A percentile compares a stretch with the other conserved stretches of the same genome.
These are phyloP conservation scores for Heterodera filipjevi DNA, from an alignment of 2,888 invertebrate genomes.

Conservation along the genomic window DNA sequence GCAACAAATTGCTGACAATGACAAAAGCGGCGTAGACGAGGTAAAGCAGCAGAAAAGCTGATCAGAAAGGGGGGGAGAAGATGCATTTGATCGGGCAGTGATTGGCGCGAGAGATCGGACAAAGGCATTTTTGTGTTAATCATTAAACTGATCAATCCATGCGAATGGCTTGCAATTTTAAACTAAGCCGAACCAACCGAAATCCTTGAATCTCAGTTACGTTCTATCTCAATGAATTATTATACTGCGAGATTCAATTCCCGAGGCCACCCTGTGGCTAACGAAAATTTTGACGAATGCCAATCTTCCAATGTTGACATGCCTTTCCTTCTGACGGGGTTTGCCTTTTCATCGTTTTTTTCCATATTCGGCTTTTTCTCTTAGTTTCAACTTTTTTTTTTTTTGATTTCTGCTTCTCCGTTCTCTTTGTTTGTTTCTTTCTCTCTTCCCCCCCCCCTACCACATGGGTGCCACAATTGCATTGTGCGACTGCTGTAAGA, in stretches of 20 bases:
- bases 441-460: conserved; percentile 35
- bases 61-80: neutral
- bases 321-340: too few species aligned
- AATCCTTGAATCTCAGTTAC: too few species aligned
- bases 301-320: too few species aligned
- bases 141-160: too few species aligned
- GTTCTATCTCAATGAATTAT: too few species aligned
- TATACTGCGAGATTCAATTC: too few species aligned
- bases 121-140: neutral
- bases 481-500: conserved; percentile 69
- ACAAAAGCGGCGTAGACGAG: conserved; percentile 69
- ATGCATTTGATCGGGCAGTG: neutral
- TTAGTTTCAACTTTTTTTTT: neutral
- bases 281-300: too few species aligned
- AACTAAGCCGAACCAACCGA: too few species aligned
- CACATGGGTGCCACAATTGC: conserved; percentile 69
- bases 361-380: too few species aligned
- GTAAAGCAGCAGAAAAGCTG: conserved; percentile 68
- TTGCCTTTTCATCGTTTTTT: too few species aligned
- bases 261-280: too few species aligned
- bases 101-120: neutral
- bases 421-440: neutral
- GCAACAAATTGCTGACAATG: conserved; percentile 65
- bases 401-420: neutral
- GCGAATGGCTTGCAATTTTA: too few species aligned